These are phyloP conservation scores for Oryzias javanicus DNA, from an alignment of 2,113 vertebrate species.

Conservation along the genomic window DNA sequence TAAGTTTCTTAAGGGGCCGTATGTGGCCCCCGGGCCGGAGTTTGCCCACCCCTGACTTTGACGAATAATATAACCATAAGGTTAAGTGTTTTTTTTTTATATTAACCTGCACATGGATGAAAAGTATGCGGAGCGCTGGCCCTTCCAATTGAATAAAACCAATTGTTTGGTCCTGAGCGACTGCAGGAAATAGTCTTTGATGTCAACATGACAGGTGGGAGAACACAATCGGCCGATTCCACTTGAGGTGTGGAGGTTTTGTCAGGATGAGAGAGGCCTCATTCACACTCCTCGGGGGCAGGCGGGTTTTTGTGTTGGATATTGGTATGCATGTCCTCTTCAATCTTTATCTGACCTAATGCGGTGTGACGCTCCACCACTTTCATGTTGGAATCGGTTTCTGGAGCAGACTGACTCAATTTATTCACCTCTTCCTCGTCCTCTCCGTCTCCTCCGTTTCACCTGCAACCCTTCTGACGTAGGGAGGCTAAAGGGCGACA, in stretches of 20 bases:
- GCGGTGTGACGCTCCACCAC: constrained; percentile 43
- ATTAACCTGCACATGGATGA: too few relatives aligned
- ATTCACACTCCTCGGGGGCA: constrained; percentile 18
- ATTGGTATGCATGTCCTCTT: constrained; percentile 33
- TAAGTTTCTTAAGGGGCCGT: too few relatives aligned
- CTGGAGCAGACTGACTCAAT: constrained; percentile 30
- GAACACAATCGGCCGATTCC: constrained; percentile 39
- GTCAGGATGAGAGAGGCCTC: constrained; percentile 27
- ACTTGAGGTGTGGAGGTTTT: constrained; percentile 30
- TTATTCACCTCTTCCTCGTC: constrained; percentile 3
- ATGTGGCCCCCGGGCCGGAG: too few relatives aligned
- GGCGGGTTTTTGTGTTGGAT: constrained; percentile 24
- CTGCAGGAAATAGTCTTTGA: constrained; percentile 51
- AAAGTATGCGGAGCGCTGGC: constrained; percentile 3
- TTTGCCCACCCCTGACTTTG: too few relatives aligned
- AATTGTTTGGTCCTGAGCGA: constrained; percentile 27
- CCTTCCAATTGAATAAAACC: constrained; percentile 15
- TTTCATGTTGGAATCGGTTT: constrained; percentile 66
- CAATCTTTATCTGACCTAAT: constrained; percentile 42
- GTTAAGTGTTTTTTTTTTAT: too few relatives aligned
- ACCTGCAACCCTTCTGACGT: constrained; percentile 7
- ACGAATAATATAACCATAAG: too few relatives aligned
- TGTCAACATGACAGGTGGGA: constrained; percentile 39
- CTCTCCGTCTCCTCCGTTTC: constrained; percentile 23
- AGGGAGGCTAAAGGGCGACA: constrained; percentile 7